A percentile compares a stretch with the other conserved stretches of the same genome.
Conservation (phyloP, 2,797 vertebrate species). For the Gymnoscopelus braueri region DNA sequence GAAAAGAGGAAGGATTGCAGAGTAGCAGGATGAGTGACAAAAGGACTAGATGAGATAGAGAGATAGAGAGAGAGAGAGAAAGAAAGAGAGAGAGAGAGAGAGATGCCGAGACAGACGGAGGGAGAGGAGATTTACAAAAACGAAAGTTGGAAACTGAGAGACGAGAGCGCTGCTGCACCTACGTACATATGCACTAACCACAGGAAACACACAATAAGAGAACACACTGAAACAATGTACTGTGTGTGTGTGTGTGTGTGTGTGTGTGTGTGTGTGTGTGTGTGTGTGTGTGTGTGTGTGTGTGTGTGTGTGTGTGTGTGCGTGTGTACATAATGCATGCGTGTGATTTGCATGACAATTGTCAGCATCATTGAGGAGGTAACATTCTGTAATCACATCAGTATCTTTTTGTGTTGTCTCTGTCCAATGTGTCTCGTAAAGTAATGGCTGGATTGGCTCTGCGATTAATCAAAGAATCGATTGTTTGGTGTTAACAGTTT, state of each 20-base stretch:
- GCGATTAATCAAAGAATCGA: too few relatives aligned
- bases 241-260: neutral
- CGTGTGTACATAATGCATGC: too few relatives aligned
- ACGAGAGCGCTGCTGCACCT: conserved; percentile 34
- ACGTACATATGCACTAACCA: conserved; percentile 45
- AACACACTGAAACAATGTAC: conserved; percentile 3
- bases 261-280: neutral
- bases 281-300: neutral
- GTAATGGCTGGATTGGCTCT: too few relatives aligned
- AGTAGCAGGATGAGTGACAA: neutral
- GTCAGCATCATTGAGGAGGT: too few relatives aligned
- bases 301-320: neutral
- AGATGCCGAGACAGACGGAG: neutral
- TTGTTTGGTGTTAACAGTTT: too few relatives aligned
- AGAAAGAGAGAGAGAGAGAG: conserved; percentile 22
- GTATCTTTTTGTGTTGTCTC: too few relatives aligned
- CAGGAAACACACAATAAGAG: conserved; percentile 28
- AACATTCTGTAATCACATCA: too few relatives aligned
- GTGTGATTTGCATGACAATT: neutral
- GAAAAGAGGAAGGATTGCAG: neutral
- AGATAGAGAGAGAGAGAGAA: conserved; percentile 25
- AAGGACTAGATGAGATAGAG: neutral
- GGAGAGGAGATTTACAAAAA: conserved; percentile 20
- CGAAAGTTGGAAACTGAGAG: conserved; percentile 19
- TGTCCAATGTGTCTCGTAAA: too few relatives aligned